Evolutionary conservation across 2,888 invertebrate genomes (phyloP), one percentile per base, ranked within the genome.

Genomic region (Alentia gelatinosa): DNA sequence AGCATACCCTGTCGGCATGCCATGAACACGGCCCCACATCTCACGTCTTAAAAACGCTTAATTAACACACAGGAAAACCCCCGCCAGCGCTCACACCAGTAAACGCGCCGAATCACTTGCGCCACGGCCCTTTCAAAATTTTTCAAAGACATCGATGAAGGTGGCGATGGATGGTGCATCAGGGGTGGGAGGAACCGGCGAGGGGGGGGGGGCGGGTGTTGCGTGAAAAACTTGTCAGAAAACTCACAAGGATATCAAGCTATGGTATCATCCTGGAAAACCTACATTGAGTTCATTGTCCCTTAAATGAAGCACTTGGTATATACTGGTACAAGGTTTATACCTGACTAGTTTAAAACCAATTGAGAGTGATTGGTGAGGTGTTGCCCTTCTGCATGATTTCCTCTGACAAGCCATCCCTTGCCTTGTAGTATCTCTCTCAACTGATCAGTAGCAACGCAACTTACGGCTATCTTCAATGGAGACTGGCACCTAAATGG

Each of bases 11-110:
- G 68, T 30, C 68, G 26, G 30, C 68, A 26, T 3, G 30, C 30
- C 68, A 26, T 30, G 33, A 30, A 26, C 30, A 26, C 30, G 30
- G 30, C 26, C 47, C 68, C 33, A 68, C 33, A 12, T 30, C 68
- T 30, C 68, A 68, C 68, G 68, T 68, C 68, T 68, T 68, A 68
- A 68, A 68, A 68, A 68, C 68, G 68, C 68, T 68, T 68, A 68
- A 68, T 68, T 68, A 68, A 68, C 39, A 39, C 37, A 79, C 19
- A 37, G 39, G 12, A 37, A 19, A 9, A 56, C 56, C 56, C 19
- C 19, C 56, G 37, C 39, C 35, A 79, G 56, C 39, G 79, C 79
- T 35, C 37, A 79, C 79, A 12, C 56, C 3, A 19, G 19, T n/a
- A 26, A 12, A 79, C 37, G 15, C 23, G 39, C 15, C 26, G 79